These are phyloP conservation scores for Augochlora pura DNA, from an alignment of 1,140 invertebrate genomes.

Conservation along the genomic window DNA sequence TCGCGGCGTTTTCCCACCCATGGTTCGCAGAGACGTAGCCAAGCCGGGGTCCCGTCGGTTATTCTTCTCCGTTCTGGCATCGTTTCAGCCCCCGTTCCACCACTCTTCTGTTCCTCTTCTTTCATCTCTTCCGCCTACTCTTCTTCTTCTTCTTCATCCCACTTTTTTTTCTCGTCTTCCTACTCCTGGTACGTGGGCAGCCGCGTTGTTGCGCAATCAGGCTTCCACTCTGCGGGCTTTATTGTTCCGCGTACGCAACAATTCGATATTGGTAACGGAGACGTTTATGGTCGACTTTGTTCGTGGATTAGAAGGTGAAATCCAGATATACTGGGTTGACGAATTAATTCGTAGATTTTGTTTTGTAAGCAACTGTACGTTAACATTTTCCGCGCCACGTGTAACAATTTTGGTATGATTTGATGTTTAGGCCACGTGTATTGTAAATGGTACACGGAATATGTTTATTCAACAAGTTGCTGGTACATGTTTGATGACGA, in stretches of 20 bases:
- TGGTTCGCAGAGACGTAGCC: conserved; percentile 63
- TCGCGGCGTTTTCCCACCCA: conserved; percentile 78
- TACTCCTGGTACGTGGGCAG: conserved; percentile 1
- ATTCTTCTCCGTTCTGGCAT: conserved; percentile 70
- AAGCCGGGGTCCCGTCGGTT: conserved; percentile 46
- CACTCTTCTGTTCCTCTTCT: conserved; percentile 46
- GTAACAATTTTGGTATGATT: too few relatives aligned
- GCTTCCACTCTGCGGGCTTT: neutral
- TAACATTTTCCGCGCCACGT: too few relatives aligned
- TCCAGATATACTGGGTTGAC: too few relatives aligned
- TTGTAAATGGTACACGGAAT: too few relatives aligned
- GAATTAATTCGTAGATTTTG: too few relatives aligned
- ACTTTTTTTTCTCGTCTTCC: neutral
- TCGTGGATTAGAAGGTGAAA: too few relatives aligned
- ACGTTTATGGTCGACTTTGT: neutral
- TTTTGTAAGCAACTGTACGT: too few relatives aligned
- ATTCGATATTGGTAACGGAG: neutral
- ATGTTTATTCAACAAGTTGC: too few relatives aligned
- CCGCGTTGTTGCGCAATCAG: conserved; percentile 46
- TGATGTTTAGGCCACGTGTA: too few relatives aligned
- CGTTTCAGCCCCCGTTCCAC: conserved; percentile 59
- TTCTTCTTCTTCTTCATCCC: conserved; percentile 70
- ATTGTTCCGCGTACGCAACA: conserved; percentile 4
- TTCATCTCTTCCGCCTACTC: conserved; percentile 42
- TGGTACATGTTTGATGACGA: too few relatives aligned